Conservation (phyloP, 2,888 invertebrate species). For the Ypsolopha scabrella region DNA sequence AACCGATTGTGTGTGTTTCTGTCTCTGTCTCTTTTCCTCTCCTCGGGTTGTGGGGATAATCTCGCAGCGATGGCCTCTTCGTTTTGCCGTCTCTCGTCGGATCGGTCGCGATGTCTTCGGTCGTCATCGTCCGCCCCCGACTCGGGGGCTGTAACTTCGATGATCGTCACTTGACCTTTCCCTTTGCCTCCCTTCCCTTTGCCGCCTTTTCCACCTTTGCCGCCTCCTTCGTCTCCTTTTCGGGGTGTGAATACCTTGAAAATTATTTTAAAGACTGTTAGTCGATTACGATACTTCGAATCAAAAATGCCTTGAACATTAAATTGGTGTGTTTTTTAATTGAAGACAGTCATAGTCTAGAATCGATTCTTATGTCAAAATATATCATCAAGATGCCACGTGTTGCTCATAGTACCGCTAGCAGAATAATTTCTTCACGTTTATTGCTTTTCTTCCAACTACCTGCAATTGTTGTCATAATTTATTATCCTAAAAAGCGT, state of each 20-base stretch:
- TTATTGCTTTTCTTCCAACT: too few relatives aligned
- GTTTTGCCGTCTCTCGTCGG: constrained; percentile 33
- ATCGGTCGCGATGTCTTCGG: constrained; percentile 45
- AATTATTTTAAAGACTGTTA: neutral
- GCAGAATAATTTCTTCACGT: too few relatives aligned
- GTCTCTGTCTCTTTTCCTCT: neutral
- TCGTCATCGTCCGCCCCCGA: constrained; percentile 50
- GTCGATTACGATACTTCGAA: neutral
- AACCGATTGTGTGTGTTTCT: neutral
- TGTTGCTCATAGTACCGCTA: too few relatives aligned
- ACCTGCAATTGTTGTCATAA: too few relatives aligned
- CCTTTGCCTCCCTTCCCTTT: constrained; percentile 80
- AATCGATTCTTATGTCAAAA: too few relatives aligned
- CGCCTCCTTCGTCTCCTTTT: constrained; percentile 76
- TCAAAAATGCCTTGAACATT: too few relatives aligned
- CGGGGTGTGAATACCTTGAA: constrained; percentile 60
- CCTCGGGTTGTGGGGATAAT: constrained; percentile 37
- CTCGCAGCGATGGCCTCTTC: constrained; percentile 40
- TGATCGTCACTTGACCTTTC: constrained; percentile 80
- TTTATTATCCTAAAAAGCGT: too few relatives aligned
- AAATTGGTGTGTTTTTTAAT: too few relatives aligned
- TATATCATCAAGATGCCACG: too few relatives aligned
- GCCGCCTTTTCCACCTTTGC: constrained; percentile 78
- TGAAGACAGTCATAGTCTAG: too few relatives aligned
- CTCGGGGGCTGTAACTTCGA: constrained; percentile 64